Base-by-base conservation (phyloP, 2,888 invertebrate genomes). In the Cryptocephalus primarius region DNA sequence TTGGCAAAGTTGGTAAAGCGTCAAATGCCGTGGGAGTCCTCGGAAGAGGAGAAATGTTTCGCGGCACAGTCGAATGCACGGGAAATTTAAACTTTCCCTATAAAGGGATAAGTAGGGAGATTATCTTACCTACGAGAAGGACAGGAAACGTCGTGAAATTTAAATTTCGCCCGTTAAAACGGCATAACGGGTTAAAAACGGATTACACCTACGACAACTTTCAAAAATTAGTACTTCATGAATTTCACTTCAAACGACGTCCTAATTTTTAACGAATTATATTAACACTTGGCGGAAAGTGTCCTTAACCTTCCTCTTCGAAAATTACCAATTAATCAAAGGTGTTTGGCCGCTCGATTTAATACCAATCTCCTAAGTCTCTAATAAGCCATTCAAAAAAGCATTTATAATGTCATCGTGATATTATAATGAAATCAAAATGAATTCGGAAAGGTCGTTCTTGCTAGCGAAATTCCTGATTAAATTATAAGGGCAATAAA, bases 401-500 rank as follows among this genome's bases (percentile, higher is more conserved):
- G 11, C n/a, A 11, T 36, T 36, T 36, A 36, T 59, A 59, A 65
- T 65, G 65, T 64, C 64, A 63, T 62, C 60, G 63, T 63, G 65
- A 61, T 65, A 65, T 64, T 65, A 64, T 60, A 58, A 63, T 60
- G 59, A 56, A 61, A 61, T 63, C 57, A 57, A 58, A 60, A 60
- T 60, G 61, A 60, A 61, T 60, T 56, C 52, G 61, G 51, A 65
- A 65, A 65, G 65, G 65, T 65, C 64, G 60, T 50, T 58, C 62
- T 63, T 61, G 58, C 58, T 55, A 58, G 59, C 60, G 57, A 60
- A 64, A 57, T 57, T 58, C 53, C 62, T 65, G 66, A 66, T 66
- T 66, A 65, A 66, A 66, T 66, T 66, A 65, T 65, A 65, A 65
- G 65, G 66, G 64, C 61, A 64, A 62, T 65, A 65, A 64, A 64